These are phyloP conservation scores for Corydoras maculifer DNA, from an alignment of 2,113 vertebrate species.

Conservation along the genomic window DNA sequence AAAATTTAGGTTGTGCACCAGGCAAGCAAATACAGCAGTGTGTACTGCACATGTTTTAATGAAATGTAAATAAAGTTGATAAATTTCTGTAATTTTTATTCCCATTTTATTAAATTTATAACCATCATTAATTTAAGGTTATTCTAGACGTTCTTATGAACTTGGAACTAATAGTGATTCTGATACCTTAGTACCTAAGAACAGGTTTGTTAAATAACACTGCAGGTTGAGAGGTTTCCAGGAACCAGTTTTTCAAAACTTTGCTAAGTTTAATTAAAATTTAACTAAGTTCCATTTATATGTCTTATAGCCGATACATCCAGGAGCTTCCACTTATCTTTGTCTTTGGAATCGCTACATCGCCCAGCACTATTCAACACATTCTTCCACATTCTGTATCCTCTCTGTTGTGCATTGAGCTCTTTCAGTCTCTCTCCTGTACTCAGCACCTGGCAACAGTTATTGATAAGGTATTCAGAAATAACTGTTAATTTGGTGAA, in stretches of 20 bases:
- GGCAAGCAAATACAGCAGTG: not conserved
- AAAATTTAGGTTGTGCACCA: not conserved
- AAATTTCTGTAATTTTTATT: too few species aligned
- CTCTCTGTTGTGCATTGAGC: conserved; percentile 87
- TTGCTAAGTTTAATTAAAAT: not conserved
- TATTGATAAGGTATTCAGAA: conserved; percentile 79
- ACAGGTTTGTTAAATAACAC: too few species aligned
- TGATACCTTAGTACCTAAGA: too few species aligned
- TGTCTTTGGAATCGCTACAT: conserved; percentile 92
- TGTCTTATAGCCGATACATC: conserved; percentile 73
- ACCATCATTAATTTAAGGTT: too few species aligned
- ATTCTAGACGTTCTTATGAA: too few species aligned
- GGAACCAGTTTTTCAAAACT: too few species aligned
- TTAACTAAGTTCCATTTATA: not conserved
- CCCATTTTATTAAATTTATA: too few species aligned
- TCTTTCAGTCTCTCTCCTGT: conserved; percentile 90
- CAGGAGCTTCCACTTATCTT: conserved; percentile 80
- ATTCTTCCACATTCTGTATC: conserved; percentile 89
- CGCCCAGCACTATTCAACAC: conserved; percentile 85
- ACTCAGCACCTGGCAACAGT: conserved; percentile 85
- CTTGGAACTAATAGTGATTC: too few species aligned
- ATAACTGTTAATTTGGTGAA: not conserved
- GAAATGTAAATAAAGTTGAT: too few species aligned
- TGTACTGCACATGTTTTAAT: not conserved
- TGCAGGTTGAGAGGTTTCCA: too few species aligned